These are phyloP conservation scores for Hypolimnas misippus DNA, from an alignment of 2,888 invertebrate genomes.

Conservation along the genomic window DNA sequence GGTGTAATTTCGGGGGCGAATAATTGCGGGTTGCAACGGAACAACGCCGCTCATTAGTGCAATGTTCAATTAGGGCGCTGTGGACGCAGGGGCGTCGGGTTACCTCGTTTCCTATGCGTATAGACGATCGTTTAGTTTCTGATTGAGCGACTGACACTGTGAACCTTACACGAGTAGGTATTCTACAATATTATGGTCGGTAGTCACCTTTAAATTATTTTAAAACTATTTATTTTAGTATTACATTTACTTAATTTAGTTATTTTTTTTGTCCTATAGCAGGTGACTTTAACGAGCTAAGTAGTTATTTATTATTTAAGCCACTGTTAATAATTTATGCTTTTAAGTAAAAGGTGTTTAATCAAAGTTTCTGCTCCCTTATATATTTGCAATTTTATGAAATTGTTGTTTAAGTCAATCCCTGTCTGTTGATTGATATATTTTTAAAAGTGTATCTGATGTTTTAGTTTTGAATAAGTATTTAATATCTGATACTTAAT, in stretches of 20 bases:
- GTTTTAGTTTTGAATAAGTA: too few species aligned
- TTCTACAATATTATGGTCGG: slow-evolving; percentile 2
- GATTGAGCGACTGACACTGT: slow-evolving; percentile 9
- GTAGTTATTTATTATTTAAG: neutral
- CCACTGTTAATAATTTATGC: too few species aligned
- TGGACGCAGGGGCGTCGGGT: slow-evolving; percentile 52
- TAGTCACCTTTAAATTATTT: neutral
- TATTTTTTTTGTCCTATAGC: too few species aligned
- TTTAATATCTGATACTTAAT: too few species aligned
- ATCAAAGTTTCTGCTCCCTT: too few species aligned
- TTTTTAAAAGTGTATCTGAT: too few species aligned
- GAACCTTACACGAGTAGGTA: neutral
- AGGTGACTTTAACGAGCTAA: too few species aligned
- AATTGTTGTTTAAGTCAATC: too few species aligned
- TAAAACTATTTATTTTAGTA: neutral
- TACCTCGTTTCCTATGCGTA: slow-evolving; percentile 31
- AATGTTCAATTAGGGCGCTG: slow-evolving; percentile 78
- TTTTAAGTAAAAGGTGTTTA: too few species aligned
- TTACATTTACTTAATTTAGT: too few species aligned
- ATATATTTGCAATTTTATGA: too few species aligned
- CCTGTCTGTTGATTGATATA: too few species aligned
- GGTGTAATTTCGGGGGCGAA: slow-evolving; percentile 72
- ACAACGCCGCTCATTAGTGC: slow-evolving; percentile 81
- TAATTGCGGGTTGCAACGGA: slow-evolving; percentile 78
- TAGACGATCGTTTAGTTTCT: slow-evolving; percentile 13